These are phyloP conservation scores for Sebastes oblongus DNA, from an alignment of 2,797 vertebrate genomes.

Conservation along the genomic window DNA sequence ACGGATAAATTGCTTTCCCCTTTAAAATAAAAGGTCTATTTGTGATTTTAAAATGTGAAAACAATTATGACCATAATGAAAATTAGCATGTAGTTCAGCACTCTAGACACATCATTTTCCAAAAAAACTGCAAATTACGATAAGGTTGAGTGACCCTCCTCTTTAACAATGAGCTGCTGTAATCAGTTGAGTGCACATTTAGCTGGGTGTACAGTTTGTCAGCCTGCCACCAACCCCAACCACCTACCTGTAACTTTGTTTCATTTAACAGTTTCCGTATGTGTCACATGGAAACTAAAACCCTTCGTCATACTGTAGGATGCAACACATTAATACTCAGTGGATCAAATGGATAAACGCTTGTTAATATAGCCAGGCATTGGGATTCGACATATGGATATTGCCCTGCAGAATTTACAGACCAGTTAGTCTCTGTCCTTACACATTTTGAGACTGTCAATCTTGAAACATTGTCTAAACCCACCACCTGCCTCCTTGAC, in stretches of 20 bases:
- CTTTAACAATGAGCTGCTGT: background rate
- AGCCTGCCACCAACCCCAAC: background rate
- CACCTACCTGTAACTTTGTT: background rate
- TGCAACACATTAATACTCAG: background rate
- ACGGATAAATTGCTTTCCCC: background rate
- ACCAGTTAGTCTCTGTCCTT: background rate
- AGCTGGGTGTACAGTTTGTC: background rate
- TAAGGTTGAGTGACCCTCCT: constrained; percentile 21
- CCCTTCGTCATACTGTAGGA: background rate
- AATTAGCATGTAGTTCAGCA: background rate
- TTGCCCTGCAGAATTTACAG: no score
- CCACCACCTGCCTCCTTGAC: background rate
- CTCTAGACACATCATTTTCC: constrained; percentile 13
- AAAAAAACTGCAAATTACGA: background rate
- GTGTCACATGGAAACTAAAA: background rate
- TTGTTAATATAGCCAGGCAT: background rate
- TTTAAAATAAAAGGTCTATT: background rate
- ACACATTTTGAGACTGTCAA: background rate
- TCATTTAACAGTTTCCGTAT: background rate
- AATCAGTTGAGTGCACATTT: background rate
- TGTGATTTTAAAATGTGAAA: constrained; percentile 33
- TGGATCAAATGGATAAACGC: background rate
- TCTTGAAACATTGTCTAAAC: background rate
- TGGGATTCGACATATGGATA: no score
- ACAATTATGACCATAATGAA: constrained; percentile 19